Percentiles rank a stretch among this genome's conserved stretches.
phyloP scores from a whole-genome alignment of 2,888 invertebrate genomes.

The Drosophila nigricruria region DNA sequence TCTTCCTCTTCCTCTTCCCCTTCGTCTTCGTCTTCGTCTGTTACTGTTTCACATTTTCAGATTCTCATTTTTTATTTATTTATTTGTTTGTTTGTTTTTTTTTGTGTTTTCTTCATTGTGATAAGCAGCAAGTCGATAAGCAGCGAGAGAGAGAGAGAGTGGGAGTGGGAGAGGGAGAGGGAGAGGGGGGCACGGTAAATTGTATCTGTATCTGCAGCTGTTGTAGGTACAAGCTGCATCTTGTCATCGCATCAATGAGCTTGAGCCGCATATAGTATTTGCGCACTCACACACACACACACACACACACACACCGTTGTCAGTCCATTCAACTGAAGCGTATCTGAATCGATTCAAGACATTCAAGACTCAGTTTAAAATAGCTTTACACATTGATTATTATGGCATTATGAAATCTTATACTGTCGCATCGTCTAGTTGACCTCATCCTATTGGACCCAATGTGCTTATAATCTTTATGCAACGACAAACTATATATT shows the following conservation, averaged over 20 bases:
- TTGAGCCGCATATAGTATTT: slow-evolving; percentile 16
- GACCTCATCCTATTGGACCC: neutral
- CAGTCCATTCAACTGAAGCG: slow-evolving; percentile 8
- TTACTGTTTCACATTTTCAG: slow-evolving; percentile 16
- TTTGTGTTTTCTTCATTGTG: neutral
- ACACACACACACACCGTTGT: neutral
- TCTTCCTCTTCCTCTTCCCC: neutral
- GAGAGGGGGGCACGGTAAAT: neutral
- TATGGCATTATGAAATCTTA: slow-evolving; percentile 2
- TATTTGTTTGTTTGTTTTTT: neutral
- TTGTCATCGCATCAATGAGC: slow-evolving; percentile 43
- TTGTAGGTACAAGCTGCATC: slow-evolving; percentile 38
- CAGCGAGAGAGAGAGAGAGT: neutral
- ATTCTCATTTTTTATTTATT: slow-evolving; percentile 3
- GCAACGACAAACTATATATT: neutral
- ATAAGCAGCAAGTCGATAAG: slow-evolving; percentile 37
- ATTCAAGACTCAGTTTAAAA: slow-evolving; percentile 3
- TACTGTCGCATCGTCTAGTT: neutral
- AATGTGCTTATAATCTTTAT: neutral
- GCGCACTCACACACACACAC: neutral
- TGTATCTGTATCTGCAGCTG: slow-evolving; percentile 35
- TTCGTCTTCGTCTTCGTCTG: neutral
- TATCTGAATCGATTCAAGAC: slow-evolving; percentile 15
- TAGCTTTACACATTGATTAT: slow-evolving; percentile 7
- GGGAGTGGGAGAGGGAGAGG: neutral